Percentiles rank a stretch among this genome's conserved stretches.
Evolutionary conservation across 2,888 invertebrate genomes (phyloP).

Genomic region (Phania funesta): DNA sequence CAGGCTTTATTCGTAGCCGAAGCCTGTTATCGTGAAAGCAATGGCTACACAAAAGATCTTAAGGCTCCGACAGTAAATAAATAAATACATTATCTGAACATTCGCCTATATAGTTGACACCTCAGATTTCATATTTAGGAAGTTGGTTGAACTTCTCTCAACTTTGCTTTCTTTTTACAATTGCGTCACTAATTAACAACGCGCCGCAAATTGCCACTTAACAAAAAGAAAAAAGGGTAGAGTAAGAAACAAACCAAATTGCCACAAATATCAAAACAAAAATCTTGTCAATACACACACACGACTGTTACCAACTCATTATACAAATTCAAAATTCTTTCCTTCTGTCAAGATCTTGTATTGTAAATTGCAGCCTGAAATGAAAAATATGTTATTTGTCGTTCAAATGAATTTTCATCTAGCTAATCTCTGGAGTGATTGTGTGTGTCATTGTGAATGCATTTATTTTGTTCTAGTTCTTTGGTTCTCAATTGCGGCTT

Average conservation of each 20-base stretch:
- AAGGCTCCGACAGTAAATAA: too few relatives aligned
- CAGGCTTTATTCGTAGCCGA: too few relatives aligned
- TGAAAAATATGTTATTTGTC: conserved; percentile 52
- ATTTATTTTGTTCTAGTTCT: conserved; percentile 55
- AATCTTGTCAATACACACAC: conserved; percentile 50
- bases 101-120: too few relatives aligned
- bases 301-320: conserved; percentile 55
- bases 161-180: conserved; percentile 22
- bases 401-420: conserved; percentile 51
- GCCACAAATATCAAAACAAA: conserved; percentile 15
- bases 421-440: conserved; percentile 30
- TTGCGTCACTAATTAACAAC: conserved; percentile 58
- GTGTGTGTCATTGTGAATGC: conserved; percentile 48
- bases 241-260: conserved; percentile 21
- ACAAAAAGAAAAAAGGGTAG: conserved; percentile 4
- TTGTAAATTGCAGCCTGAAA: conserved; percentile 34
- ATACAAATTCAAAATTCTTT: conserved; percentile 35
- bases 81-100: too few relatives aligned
- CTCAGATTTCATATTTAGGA: too few relatives aligned
- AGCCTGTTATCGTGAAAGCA: too few relatives aligned
- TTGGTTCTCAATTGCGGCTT: conserved; percentile 35
- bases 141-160: neutral
- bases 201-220: conserved; percentile 61
- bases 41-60: too few relatives aligned
- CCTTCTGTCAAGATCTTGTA: conserved; percentile 11